Conservation (phyloP, 2,797 vertebrate species). For the Aeoliscus strigatus region DNA sequence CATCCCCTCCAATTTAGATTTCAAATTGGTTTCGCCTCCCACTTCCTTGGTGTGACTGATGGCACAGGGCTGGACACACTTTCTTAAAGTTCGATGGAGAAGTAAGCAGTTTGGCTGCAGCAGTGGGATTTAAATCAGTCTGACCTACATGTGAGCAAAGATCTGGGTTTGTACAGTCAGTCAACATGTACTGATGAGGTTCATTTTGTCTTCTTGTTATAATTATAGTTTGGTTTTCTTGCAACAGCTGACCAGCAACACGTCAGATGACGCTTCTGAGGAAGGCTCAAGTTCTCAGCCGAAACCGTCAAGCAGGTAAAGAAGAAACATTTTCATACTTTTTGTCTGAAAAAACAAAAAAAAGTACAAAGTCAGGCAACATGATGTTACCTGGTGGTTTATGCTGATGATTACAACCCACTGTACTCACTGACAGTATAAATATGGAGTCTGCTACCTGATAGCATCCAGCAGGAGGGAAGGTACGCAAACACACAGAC, state of each 20-base stretch:
- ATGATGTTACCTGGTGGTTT: too few species aligned
- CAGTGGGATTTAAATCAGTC: constrained; percentile 49
- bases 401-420: constrained; percentile 26
- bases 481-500: constrained; percentile 74
- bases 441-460: constrained; percentile 36
- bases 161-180: constrained; percentile 21
- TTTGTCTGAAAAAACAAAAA: too few species aligned
- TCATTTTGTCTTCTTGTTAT: too few species aligned
- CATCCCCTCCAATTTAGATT: constrained; percentile 67
- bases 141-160: constrained; percentile 61
- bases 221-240: too few species aligned
- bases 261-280: too few species aligned
- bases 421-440: constrained; percentile 11
- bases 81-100: constrained; percentile 59
- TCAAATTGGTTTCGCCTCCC: constrained; percentile 62
- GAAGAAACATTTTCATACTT: too few species aligned
- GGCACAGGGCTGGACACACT: constrained; percentile 60
- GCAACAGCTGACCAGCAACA: too few species aligned
- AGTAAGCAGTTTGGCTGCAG: constrained; percentile 64
- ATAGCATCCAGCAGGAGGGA: constrained; percentile 57
- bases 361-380: too few species aligned
- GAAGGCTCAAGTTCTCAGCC: too few species aligned
- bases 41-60: constrained; percentile 59
- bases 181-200: too few species aligned
- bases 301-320: too few species aligned